Base-by-base conservation (phyloP, 2,888 invertebrate species). In the Pseudoips prasinana region DNA sequence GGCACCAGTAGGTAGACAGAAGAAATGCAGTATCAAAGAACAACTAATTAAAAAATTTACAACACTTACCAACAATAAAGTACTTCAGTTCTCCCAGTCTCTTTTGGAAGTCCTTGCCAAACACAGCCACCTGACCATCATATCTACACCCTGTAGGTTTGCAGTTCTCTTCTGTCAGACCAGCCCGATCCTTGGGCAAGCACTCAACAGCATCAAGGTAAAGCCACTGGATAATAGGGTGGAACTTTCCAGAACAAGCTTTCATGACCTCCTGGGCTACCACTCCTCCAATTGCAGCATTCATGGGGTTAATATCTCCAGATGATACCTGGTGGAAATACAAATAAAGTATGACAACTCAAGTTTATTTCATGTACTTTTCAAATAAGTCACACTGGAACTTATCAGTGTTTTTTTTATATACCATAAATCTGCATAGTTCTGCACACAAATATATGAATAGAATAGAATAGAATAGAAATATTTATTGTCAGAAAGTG, bases 251-350 rank as follows among this genome's bases (percentile, higher is more conserved):
- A 24, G 96, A 96, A 82, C 97, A 97, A 0, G 98, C 98, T 88
- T 99, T 99, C 94, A 99, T 94, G n/a, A 95, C 98, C 87, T 99
- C 99, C 83, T 99, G 99, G 10, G 99, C 99, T 3, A 98, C 96
- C 33, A 98, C 92, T 9, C 99, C 99, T 29, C 99, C 99, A 58
- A 99, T 94, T 0, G 96, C 94, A 0, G 98, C 97, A 70, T 97
- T 95, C 86, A 99, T 93, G 0, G 99, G 98, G 68, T 94, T 95
- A 18, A 96, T 77, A 64, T 95, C 94, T 1, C 97, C 97, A 3
- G 93, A 83, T 25, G 92, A 92, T 7, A 93, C 90, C 81, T 89
- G 60, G n/a, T n/a, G n/a, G n/a, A n/a, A n/a, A n/a, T n/a, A n/a
- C n/a, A n/a, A n/a, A n/a, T n/a, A n/a, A n/a, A n/a, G n/a, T n/a